These are phyloP conservation scores for Apus apus DNA, from an alignment of 2,113 vertebrate genomes.

Conservation along the genomic window DNA sequence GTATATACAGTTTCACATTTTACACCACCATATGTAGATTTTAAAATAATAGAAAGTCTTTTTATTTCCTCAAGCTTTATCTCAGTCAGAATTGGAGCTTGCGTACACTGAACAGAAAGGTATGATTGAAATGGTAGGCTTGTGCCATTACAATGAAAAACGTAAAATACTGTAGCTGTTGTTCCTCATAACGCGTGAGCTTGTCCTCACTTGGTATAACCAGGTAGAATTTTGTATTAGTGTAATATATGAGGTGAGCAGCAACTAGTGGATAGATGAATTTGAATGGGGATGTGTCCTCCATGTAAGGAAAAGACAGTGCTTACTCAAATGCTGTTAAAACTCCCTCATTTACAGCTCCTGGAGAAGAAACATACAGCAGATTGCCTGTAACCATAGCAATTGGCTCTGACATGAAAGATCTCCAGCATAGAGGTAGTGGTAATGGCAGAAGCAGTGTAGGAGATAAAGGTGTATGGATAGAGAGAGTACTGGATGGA, in stretches of 20 bases:
- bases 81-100: not conserved
- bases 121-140: not conserved
- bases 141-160: not conserved
- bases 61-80: not conserved
- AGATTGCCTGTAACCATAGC: conserved; percentile 73
- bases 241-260: conserved; percentile 32
- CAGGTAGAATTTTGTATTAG: conserved; percentile 13
- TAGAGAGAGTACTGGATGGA: conserved; percentile 33
- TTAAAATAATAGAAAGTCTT: not conserved
- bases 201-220: not conserved
- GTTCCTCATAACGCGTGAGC: not conserved
- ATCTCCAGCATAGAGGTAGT: conserved; percentile 64
- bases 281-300: not conserved
- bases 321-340: conserved; percentile 62
- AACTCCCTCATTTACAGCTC: conserved; percentile 69
- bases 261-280: conserved; percentile 56
- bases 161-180: not conserved
- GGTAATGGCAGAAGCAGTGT: conserved; percentile 62
- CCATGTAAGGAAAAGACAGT: conserved; percentile 31
- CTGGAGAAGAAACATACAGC: conserved; percentile 69
- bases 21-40: not conserved
- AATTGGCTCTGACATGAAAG: conserved; percentile 67
- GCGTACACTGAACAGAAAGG: not conserved
- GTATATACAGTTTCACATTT: not conserved
- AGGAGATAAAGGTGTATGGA: conserved; percentile 56